Conservation (phyloP, 2,113 vertebrate genomes). For the Clarias batrachus region DNA sequence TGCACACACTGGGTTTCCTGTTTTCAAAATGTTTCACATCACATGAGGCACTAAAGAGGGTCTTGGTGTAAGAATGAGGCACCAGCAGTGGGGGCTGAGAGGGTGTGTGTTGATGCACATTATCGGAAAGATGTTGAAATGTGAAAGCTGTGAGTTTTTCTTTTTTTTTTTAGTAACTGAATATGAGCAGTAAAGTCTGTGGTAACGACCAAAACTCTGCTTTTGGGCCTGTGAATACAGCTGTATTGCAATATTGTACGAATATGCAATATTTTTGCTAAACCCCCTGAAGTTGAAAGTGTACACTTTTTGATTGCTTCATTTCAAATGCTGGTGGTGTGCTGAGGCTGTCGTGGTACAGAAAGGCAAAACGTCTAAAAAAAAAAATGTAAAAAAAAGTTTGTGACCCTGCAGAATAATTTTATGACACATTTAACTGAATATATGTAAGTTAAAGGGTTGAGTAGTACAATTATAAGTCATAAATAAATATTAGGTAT, state of each 20-base stretch:
- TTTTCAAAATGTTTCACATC: conserved; percentile 48
- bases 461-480: neutral
- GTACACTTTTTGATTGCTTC: neutral
- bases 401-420: neutral
- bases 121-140: conserved; percentile 11
- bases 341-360: neutral
- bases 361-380: neutral
- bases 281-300: neutral
- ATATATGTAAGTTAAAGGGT: neutral
- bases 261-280: neutral
- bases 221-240: neutral
- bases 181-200: neutral
- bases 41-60: conserved; percentile 12
- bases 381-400: no score
- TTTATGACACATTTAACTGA: neutral
- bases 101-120: neutral
- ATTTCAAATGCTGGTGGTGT: neutral
- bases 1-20: conserved; percentile 52
- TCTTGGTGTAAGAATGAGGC: conserved; percentile 1
- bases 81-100: neutral
- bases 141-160: neutral
- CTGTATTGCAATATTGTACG: no score
- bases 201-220: neutral
- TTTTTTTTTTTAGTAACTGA: neutral
- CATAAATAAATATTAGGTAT: neutral